These are phyloP conservation scores for Cebidichthys violaceus DNA, from an alignment of 2,113 vertebrate species.

Conservation along the genomic window DNA sequence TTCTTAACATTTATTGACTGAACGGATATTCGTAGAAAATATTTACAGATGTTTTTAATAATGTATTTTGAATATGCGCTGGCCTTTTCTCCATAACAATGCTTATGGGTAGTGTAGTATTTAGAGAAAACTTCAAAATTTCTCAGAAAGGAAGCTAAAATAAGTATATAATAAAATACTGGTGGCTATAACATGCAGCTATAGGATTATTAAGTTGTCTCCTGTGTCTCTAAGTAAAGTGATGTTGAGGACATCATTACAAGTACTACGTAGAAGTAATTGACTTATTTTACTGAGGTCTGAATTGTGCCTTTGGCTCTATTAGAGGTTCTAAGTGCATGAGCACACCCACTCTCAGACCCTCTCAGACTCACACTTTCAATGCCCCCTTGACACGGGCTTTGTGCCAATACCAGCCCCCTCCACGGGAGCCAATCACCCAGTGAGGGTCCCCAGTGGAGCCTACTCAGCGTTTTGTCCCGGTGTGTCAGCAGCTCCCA, in stretches of 20 bases:
- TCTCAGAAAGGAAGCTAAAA: background rate
- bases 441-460: conserved; percentile 34
- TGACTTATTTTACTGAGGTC: background rate
- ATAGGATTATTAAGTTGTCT: background rate
- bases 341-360: conserved; percentile 2
- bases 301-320: conserved; percentile 6
- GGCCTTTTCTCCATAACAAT: background rate
- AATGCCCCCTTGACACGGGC: conserved; percentile 37
- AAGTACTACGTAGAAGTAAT: background rate
- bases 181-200: background rate
- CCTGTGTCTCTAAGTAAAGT: too few relatives aligned
- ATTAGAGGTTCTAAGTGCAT: conserved; percentile 1
- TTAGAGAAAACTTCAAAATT: background rate
- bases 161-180: background rate
- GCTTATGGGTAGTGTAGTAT: background rate
- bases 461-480: conserved; percentile 57
- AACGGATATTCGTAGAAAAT: too few relatives aligned
- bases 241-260: background rate
- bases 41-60: too few relatives aligned
- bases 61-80: too few relatives aligned
- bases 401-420: conserved; percentile 50
- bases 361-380: background rate
- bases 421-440: conserved; percentile 51
- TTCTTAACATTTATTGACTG: too few relatives aligned
- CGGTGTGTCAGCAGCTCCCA: conserved; percentile 63